Evolutionary conservation across 2,888 invertebrate genomes (phyloP).

Genomic region (Epiblema foenella): DNA sequence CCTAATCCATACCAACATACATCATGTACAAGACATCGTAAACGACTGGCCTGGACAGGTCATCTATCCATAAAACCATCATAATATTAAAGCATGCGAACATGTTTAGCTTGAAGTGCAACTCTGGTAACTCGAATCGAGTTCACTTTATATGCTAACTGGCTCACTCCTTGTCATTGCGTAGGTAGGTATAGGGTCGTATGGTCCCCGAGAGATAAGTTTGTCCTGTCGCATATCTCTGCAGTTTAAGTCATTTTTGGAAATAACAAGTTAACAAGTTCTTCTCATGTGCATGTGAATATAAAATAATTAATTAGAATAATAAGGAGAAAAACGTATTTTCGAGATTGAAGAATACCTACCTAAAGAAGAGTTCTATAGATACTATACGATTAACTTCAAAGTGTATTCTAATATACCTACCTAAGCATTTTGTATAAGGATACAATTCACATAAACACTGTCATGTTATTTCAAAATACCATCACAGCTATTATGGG

Average conservation of each 20-base stretch:
- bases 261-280: neutral
- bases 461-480: neutral
- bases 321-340: no score
- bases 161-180: neutral
- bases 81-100: slow-evolving; percentile 34
- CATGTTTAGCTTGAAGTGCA: slow-evolving; percentile 13
- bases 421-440: neutral
- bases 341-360: neutral
- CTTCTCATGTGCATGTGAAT: neutral
- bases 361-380: neutral
- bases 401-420: no score
- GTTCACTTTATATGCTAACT: neutral
- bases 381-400: neutral
- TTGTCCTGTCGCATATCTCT: neutral
- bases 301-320: neutral
- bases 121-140: slow-evolving; percentile 20
- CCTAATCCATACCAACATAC: slow-evolving; percentile 23
- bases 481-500: neutral
- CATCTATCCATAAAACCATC: slow-evolving; percentile 43
- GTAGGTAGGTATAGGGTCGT: neutral
- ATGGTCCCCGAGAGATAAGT: neutral
- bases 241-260: neutral
- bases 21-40: slow-evolving; percentile 35
- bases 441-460: neutral
- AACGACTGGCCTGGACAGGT: slow-evolving; percentile 33